Percentiles rank a stretch among this genome's conserved stretches.
Conservation (phyloP, 2,113 vertebrate genomes). For the Ammodytes dubius region DNA sequence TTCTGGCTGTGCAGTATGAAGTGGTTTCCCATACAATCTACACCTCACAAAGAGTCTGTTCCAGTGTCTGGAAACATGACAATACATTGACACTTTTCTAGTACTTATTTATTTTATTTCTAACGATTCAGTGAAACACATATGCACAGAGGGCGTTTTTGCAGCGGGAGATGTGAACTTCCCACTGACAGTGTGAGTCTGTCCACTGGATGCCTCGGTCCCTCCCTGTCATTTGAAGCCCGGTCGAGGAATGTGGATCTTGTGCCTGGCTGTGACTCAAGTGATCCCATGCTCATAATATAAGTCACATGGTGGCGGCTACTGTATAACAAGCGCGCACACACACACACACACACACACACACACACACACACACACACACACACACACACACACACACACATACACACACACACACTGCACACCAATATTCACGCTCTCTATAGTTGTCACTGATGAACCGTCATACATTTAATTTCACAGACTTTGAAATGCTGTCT, state of each 20-base stretch:
- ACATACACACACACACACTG: not conserved
- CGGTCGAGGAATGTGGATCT: constrained; percentile 74
- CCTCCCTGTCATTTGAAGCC: constrained; percentile 63
- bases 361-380: constrained; percentile 13
- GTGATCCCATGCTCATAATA: constrained; percentile 71
- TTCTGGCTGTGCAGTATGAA: too few species aligned
- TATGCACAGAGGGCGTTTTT: not conserved
- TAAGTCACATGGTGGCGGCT: constrained; percentile 75
- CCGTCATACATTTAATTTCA: constrained; percentile 21
- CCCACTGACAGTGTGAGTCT: not conserved
- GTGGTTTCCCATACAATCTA: not conserved
- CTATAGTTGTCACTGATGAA: not conserved
- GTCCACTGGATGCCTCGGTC: constrained; percentile 21
- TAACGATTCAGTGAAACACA: not conserved
- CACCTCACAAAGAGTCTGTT: not conserved
- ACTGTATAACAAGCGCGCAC: constrained; percentile 29
- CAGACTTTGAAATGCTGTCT: constrained; percentile 5
- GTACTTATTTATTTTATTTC: not conserved
- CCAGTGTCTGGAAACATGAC: not conserved
- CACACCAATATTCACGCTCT: not conserved
- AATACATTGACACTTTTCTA: too few species aligned
- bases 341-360: constrained; percentile 12
- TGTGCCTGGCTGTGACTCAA: constrained; percentile 71
- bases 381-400: constrained; percentile 6
- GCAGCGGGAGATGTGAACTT: not conserved